A percentile compares a stretch with the other conserved stretches of the same genome.
Evolutionary conservation across 1,140 invertebrate genomes (phyloP).

Genomic region (Heliconius himera): DNA sequence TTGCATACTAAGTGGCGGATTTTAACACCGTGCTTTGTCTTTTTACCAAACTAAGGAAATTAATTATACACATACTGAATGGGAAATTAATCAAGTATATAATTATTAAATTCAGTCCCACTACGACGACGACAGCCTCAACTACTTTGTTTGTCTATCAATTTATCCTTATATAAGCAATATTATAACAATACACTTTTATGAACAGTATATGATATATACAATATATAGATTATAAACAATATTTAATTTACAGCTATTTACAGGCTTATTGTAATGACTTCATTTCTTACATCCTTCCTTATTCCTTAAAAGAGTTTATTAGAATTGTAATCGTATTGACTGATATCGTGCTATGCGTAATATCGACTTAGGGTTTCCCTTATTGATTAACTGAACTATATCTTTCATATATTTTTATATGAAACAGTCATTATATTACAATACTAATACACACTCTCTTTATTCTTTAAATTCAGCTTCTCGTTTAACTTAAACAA

Average conservation of each 20-base stretch:
- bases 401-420: neutral
- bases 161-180: no score
- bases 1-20: neutral
- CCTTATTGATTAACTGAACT: slow-evolving; percentile 1
- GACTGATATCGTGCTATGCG: neutral
- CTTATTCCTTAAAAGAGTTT: neutral
- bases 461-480: no score
- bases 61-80: neutral
- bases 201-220: neutral
- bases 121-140: neutral
- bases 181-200: no score
- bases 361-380: neutral
- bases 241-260: neutral
- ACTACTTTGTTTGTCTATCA: neutral
- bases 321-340: neutral
- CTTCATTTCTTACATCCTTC: neutral
- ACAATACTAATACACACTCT: no score
- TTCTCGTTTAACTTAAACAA: no score
- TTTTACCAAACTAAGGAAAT: neutral
- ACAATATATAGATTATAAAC: no score
- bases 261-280: neutral
- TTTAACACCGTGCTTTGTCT: neutral
- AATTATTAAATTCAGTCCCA: no score
- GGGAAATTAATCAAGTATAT: neutral
- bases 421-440: no score